These are phyloP conservation scores for Halcyon malimbica DNA, from an alignment of 2,113 vertebrate species.

Conservation along the genomic window DNA sequence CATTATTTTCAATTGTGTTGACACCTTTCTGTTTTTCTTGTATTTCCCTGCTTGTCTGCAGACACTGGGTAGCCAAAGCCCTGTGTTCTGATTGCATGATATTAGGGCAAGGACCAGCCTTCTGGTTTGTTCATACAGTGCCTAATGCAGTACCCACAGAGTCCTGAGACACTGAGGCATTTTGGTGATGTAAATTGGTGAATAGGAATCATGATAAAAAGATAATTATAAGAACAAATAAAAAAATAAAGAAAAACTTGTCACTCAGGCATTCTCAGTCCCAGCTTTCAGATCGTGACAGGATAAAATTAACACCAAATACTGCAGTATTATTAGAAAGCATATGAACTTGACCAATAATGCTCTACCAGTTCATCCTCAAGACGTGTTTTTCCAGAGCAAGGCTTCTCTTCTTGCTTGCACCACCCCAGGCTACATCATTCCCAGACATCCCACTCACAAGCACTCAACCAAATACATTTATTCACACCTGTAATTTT, in stretches of 20 bases:
- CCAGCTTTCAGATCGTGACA: not conserved
- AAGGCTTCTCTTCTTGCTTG: not conserved
- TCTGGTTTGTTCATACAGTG: not conserved
- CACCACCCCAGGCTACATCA: not conserved
- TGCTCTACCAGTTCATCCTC: not conserved
- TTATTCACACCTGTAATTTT: not conserved
- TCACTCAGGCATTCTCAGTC: not conserved
- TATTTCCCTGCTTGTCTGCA: not conserved
- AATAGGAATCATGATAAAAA: not conserved
- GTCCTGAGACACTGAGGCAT: not conserved
- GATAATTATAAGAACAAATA: not conserved
- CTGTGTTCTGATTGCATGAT: not conserved
- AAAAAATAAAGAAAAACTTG: rapidly evolving
- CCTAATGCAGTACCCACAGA: not conserved
- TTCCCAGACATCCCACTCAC: not conserved
- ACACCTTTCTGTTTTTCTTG: not conserved
- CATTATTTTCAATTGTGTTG: not conserved
- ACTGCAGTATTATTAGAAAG: not conserved
- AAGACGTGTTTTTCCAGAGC: not conserved
- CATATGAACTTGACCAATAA: not conserved
- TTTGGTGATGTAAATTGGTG: not conserved
- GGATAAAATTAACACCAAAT: not conserved
- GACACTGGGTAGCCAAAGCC: not conserved
- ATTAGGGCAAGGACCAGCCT: not conserved
- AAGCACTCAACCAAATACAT: not conserved